Evolutionary conservation across 2,113 vertebrate genomes (phyloP).

Genomic region (Rousettus leschenaultii): DNA sequence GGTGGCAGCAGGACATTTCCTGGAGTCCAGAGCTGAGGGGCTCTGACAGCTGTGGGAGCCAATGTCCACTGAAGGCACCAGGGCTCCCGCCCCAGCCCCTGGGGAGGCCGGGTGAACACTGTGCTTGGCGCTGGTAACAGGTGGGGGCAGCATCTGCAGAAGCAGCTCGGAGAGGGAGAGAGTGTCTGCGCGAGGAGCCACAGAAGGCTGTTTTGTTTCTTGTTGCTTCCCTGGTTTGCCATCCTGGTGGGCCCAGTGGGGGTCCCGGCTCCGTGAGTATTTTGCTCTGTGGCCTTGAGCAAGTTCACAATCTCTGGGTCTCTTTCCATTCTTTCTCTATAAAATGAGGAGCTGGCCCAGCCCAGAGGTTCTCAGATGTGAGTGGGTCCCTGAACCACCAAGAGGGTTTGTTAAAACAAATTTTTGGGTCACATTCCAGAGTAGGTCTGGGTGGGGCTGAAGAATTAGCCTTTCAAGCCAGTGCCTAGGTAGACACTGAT

Average conservation of each 20-base stretch:
- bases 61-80: background rate
- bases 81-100: background rate
- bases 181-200: background rate
- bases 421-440: background rate
- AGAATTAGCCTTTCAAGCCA: background rate
- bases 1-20: background rate
- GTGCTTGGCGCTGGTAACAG: background rate
- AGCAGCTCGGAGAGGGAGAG: background rate
- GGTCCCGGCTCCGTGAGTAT: background rate
- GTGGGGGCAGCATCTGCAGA: background rate
- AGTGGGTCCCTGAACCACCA: background rate
- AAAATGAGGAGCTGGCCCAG: background rate
- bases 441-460: background rate
- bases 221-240: background rate
- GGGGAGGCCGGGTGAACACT: accelerated
- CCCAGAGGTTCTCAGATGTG: background rate
- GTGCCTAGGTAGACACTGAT: background rate
- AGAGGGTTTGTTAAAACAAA: background rate
- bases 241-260: too few species aligned
- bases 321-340: background rate
- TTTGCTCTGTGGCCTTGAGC: background rate
- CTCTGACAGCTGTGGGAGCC: background rate
- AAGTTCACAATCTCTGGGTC: constrained; percentile 12
- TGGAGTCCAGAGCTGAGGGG: background rate
- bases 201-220: too few species aligned